Evolutionary conservation across 2,888 invertebrate genomes (phyloP), one percentile per base, ranked within the genome.

Genomic region (Byasa hedistus): DNA sequence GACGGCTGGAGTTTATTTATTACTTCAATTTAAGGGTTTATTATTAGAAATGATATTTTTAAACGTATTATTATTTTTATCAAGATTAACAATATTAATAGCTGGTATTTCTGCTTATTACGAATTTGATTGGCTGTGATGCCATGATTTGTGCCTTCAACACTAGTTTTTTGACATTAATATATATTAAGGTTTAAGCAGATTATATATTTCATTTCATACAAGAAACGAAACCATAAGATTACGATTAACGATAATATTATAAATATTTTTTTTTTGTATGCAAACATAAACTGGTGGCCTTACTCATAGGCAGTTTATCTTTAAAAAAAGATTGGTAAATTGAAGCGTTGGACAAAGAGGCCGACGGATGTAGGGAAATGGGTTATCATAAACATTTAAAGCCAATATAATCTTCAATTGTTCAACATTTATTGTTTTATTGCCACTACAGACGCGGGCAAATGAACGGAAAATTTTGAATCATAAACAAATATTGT

Each of bases 1-100:
- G 0, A 96, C 96, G 15, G 95, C 95, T 0, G 96, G 95, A 0
- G 92, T 95, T 77, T 95, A 94, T 93, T 92, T 96, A 84, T 85
- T 96, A 84, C 94, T 95, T 93, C 95, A 95, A 0, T 94, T 95
- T 93, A 92, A 90, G 88, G 68, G 79, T 74, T 82, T 93, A 81
- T 87, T 94, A 77, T 52, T 74, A 22, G 74, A 79, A 78, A 82
- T 77, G 66, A 77, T 81, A 74, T 81, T 93, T 79, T 80, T 87
- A 68, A 70, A 77, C 75, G 86, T 93, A 80, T 82, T 94, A 77
- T 89, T 89, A 62, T 83, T n/a, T n/a, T n/a, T n/a, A n/a, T n/a
- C n/a, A n/a, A n/a, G 90, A 0, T 84, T 94, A 81, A 94, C 94
- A 0, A 93, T 94, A 87, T 92, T 93, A 93, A 92, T 93, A 76